Evolutionary conservation across 2,888 invertebrate genomes (phyloP).

Genomic region (Lydus trimaculatus): DNA sequence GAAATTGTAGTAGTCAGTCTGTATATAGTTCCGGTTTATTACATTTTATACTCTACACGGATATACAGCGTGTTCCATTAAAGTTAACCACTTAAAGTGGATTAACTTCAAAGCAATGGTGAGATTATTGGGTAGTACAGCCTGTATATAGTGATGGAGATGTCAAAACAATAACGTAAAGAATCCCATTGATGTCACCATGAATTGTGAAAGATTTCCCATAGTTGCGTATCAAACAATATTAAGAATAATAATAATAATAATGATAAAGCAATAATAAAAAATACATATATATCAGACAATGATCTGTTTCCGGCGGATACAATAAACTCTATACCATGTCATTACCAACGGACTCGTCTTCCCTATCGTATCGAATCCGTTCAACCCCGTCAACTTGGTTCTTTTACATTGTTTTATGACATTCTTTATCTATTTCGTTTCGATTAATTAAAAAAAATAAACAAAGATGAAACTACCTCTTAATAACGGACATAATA

Average conservation of each 20-base stretch:
- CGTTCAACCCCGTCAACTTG: slow-evolving; percentile 25
- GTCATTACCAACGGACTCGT: slow-evolving; percentile 54
- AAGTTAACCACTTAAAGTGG: too few relatives aligned
- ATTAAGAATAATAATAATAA: slow-evolving; percentile 20
- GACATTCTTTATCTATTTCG: background rate
- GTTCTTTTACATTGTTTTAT: slow-evolving; percentile 20
- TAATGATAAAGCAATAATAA: background rate
- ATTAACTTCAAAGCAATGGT: too few relatives aligned
- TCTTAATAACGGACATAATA: background rate
- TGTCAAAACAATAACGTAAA: background rate
- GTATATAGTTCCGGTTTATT: background rate
- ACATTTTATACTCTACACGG: background rate
- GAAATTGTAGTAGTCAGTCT: slow-evolving; percentile 26
- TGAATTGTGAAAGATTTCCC: slow-evolving; percentile 15
- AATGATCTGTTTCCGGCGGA: slow-evolving; percentile 57
- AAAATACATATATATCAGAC: slow-evolving; percentile 46
- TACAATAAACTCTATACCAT: slow-evolving; percentile 51
- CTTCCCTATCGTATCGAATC: slow-evolving; percentile 32
- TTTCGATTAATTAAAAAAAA: background rate
- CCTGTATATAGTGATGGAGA: background rate
- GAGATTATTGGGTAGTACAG: too few relatives aligned
- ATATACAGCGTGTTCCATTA: background rate
- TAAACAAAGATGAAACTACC: background rate
- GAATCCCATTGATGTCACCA: background rate
- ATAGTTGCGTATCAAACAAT: slow-evolving; percentile 21